Conservation (phyloP, 2,797 vertebrate genomes). For the Percopsis omiscomaycus region DNA sequence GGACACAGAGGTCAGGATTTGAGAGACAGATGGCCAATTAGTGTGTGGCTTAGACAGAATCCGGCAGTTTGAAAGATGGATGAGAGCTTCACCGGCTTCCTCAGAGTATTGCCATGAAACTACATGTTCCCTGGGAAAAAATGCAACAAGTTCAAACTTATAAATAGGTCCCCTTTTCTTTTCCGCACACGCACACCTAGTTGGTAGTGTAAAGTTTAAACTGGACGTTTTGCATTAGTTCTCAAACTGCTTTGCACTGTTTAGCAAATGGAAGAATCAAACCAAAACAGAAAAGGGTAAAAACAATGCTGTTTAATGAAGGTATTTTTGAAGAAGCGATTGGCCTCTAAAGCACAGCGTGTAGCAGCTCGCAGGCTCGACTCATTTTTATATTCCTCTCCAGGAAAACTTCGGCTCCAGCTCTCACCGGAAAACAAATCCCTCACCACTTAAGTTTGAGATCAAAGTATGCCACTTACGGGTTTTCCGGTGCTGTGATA, state of each 20-base stretch:
- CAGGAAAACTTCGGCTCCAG: constrained; percentile 34
- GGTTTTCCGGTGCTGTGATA: constrained; percentile 37
- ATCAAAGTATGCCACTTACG: constrained; percentile 49
- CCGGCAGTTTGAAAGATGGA: constrained; percentile 38
- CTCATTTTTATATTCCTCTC: constrained; percentile 51
- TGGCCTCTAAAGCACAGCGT: constrained; percentile 61
- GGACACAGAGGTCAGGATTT: constrained; percentile 32
- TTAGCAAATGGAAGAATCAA: constrained; percentile 51
- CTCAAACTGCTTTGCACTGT: constrained; percentile 47
- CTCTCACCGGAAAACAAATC: constrained; percentile 50
- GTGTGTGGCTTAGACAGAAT: constrained; percentile 35
- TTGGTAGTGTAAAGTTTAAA: constrained; percentile 17
- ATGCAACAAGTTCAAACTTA: not conserved
- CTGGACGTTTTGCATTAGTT: constrained; percentile 18
- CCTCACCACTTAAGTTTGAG: constrained; percentile 49
- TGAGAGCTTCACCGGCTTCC: constrained; percentile 18
- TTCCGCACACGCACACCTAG: not conserved
- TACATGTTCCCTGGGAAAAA: constrained; percentile 18
- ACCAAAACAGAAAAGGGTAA: constrained; percentile 46
- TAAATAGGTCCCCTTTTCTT: too few relatives aligned
- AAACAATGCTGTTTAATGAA: constrained; percentile 48
- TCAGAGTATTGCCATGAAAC: constrained; percentile 22
- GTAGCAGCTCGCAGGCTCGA: constrained; percentile 47
- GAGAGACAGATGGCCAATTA: constrained; percentile 56
- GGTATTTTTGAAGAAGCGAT: constrained; percentile 53